A percentile compares a stretch with the other conserved stretches of the same genome.
phyloP scores from a whole-genome alignment of 2,113 vertebrate species.

The Chiloscyllium plagiosum region DNA sequence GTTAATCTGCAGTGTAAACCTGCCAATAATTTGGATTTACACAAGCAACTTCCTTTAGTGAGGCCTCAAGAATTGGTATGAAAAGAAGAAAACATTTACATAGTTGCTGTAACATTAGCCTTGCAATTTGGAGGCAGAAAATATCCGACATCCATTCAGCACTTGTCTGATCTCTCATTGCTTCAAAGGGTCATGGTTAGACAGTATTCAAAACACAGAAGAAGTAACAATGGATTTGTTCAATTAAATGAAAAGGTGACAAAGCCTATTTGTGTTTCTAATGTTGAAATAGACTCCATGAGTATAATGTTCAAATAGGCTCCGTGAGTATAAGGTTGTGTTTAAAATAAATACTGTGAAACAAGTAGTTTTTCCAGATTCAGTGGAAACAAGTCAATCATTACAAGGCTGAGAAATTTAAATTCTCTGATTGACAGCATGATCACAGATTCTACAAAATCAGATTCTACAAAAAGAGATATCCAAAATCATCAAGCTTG shows the following conservation, averaged over 20 bases:
- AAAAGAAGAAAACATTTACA: not conserved
- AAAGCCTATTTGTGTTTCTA: not conserved
- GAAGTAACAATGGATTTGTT: not conserved
- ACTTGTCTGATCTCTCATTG: not conserved
- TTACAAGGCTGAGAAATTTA: not conserved
- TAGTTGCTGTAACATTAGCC: not conserved
- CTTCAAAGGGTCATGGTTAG: not conserved
- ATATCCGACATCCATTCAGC: not conserved
- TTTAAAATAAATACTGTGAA: too few relatives aligned
- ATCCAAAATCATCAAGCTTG: not conserved
- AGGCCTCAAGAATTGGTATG: not conserved
- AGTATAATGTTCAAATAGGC: not conserved
- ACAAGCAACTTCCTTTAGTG: not conserved
- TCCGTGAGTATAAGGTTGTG: not conserved
- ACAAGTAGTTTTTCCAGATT: too few relatives aligned
- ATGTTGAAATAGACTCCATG: not conserved
- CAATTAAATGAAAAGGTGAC: not conserved
- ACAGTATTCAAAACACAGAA: not conserved
- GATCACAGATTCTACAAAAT: not conserved
- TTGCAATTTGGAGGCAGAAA: not conserved
- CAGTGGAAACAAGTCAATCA: not conserved
- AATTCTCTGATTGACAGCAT: not conserved
- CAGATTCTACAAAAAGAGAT: not conserved
- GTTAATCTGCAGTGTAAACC: not conserved
- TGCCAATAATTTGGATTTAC: not conserved